Base-by-base conservation (phyloP, 2,888 invertebrate species). In the Amphiduros pacificus region DNA sequence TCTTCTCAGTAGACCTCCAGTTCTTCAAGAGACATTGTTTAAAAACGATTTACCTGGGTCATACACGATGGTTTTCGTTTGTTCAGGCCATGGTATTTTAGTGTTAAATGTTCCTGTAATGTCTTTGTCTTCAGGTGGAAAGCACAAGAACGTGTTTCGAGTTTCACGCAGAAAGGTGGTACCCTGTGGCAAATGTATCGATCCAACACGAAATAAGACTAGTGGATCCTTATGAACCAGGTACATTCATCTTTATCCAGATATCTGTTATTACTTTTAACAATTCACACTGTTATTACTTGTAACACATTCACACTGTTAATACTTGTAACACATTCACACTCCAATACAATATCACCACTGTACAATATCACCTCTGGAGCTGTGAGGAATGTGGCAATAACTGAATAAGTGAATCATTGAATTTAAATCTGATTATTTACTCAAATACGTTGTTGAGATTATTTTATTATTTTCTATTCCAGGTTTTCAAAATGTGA, bases 401-500 rank as follows among this genome's bases (percentile, higher is more conserved):
- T n/a, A n/a, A n/a, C n/a, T n/a, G n/a, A n/a, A n/a, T n/a, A n/a
- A n/a, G n/a, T n/a, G n/a, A n/a, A n/a, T n/a, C n/a, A n/a, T n/a
- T n/a, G n/a, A n/a, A n/a, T n/a, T n/a, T n/a, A n/a, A n/a, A n/a
- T n/a, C n/a, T n/a, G n/a, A n/a, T n/a, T n/a, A n/a, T n/a, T n/a
- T n/a, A n/a, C n/a, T n/a, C n/a, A n/a, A n/a, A n/a, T n/a, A n/a
- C n/a, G n/a, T n/a, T n/a, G n/a, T n/a, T n/a, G n/a, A n/a, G n/a
- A n/a, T 36, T 36, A 36, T 36, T 9, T 36, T 17, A 36, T 36
- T 31, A 4, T 54, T 9, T 44, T 41, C 5, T 41, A 17, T 56
- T 58, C 1, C 58, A 58, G 58, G 24, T 6, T 58, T 58, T 71
- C 77, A 77, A 71, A 78, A 77, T 68, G 76, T 75, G 3, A 67